These are phyloP conservation scores for Pseudobourletiella spinata DNA, from an alignment of 1,140 invertebrate species.

Conservation along the genomic window DNA sequence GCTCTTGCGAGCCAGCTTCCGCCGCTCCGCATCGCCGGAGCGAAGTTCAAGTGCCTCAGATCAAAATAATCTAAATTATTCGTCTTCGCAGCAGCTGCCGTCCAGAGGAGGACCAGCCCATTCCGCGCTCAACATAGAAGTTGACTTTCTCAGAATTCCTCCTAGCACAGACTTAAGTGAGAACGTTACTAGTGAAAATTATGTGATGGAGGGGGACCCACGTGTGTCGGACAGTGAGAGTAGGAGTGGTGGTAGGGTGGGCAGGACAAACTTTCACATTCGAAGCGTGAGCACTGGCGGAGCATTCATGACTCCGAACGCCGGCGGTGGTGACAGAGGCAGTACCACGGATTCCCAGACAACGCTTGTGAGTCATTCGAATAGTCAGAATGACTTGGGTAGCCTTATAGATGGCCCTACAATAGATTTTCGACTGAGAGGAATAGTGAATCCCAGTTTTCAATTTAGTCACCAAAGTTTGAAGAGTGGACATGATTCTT, in stretches of 20 bases:
- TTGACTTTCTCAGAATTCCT: background rate
- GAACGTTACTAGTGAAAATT: background rate
- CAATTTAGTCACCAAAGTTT: too few relatives aligned
- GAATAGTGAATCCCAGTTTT: too few relatives aligned
- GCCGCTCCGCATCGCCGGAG: background rate
- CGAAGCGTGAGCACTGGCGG: background rate
- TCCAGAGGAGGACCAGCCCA: background rate
- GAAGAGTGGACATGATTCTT: too few relatives aligned
- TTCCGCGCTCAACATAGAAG: background rate
- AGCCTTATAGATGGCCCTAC: too few relatives aligned
- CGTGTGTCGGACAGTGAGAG: background rate
- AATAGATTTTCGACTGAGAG: too few relatives aligned
- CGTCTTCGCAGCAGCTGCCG: background rate
- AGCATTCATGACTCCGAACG: background rate
- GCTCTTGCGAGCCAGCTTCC: slow-evolving; percentile 33
- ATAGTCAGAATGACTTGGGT: too few relatives aligned
- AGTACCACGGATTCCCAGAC: background rate
- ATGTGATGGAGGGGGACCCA: background rate
- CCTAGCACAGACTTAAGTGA: background rate
- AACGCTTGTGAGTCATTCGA: background rate
- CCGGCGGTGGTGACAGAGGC: background rate
- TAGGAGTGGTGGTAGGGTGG: background rate
- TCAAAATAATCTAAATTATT: background rate
- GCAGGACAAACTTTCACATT: background rate
- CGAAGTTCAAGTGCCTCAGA: background rate